Conservation (phyloP, 53 echinoderm and acorn worm species). For the Zoroaster sp. region DNA sequence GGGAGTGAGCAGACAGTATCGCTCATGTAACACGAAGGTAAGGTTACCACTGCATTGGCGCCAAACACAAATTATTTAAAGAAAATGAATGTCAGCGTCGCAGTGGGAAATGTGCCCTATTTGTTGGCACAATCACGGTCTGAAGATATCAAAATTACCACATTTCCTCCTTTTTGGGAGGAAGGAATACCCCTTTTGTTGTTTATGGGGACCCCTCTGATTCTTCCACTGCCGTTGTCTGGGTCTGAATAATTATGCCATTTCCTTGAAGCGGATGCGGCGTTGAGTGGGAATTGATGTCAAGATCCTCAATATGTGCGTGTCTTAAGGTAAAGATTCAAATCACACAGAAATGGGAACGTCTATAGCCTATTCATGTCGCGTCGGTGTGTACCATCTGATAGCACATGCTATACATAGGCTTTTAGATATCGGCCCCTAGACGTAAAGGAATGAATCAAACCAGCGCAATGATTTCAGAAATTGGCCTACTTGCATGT, state of each 20-base stretch:
- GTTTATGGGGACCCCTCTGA: not conserved
- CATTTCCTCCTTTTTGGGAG: not conserved
- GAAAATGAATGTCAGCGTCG: not conserved
- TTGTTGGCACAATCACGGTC: not conserved
- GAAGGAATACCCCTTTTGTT: not conserved
- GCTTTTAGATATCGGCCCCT: too few relatives aligned
- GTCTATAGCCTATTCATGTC: too few relatives aligned
- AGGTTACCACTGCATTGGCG: not conserved
- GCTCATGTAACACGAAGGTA: conserved; percentile 65
- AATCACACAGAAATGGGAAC: not conserved
- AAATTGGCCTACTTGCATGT: too few relatives aligned
- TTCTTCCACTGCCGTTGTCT: not conserved
- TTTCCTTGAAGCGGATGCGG: not conserved
- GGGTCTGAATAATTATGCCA: not conserved
- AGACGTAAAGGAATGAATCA: too few relatives aligned
- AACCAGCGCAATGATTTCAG: too few relatives aligned
- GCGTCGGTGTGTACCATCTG: too few relatives aligned
- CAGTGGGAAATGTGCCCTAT: not conserved
- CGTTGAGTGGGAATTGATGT: not conserved
- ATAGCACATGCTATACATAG: too few relatives aligned
- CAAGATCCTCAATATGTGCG: not conserved
- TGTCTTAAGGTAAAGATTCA: not conserved
- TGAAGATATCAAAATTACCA: not conserved
- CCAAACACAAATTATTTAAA: not conserved
- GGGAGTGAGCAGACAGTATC: conserved; percentile 52